phyloP scores from a whole-genome alignment of 2,113 vertebrate species.

The Hyaena hyaena region DNA sequence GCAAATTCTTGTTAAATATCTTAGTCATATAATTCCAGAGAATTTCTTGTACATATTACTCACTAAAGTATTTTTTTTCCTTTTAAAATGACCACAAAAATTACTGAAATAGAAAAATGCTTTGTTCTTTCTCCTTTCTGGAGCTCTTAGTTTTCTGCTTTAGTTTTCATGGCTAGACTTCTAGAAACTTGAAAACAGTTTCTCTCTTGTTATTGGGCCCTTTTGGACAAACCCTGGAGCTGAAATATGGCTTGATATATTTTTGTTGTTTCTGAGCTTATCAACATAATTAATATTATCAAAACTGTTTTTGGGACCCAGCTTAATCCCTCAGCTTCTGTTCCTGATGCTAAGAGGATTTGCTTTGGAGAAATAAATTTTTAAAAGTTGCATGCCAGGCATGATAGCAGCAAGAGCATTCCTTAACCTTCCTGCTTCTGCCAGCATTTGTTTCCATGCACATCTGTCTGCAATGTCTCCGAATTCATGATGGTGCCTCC shows the following conservation, averaged over 20 bases:
- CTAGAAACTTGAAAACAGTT: background rate
- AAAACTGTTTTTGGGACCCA: constrained; percentile 39
- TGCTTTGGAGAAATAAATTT: constrained; percentile 20
- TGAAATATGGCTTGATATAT: constrained; percentile 57
- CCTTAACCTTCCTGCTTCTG: constrained; percentile 15
- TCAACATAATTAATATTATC: constrained; percentile 55
- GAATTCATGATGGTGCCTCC: background rate
- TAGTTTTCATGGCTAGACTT: background rate
- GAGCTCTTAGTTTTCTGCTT: background rate
- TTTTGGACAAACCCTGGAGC: background rate
- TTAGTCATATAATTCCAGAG: constrained; percentile 20
- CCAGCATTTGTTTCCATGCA: background rate
- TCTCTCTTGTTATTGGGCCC: background rate
- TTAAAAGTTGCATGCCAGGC: constrained; percentile 6
- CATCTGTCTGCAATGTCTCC: background rate
- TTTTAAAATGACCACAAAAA: constrained; percentile 17
- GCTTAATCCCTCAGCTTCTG: constrained; percentile 29
- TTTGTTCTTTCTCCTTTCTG: background rate
- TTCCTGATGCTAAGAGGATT: constrained; percentile 48
- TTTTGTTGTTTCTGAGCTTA: constrained; percentile 61
- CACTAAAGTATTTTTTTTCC: constrained; percentile 21
- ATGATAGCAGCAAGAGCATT: background rate
- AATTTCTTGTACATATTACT: background rate
- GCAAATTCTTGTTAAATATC: constrained; percentile 70
- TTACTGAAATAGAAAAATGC: background rate